Evolutionary conservation across 2,797 vertebrate genomes (phyloP), one percentile per base, ranked within the genome.

Genomic region (Tragopan temminckii): DNA sequence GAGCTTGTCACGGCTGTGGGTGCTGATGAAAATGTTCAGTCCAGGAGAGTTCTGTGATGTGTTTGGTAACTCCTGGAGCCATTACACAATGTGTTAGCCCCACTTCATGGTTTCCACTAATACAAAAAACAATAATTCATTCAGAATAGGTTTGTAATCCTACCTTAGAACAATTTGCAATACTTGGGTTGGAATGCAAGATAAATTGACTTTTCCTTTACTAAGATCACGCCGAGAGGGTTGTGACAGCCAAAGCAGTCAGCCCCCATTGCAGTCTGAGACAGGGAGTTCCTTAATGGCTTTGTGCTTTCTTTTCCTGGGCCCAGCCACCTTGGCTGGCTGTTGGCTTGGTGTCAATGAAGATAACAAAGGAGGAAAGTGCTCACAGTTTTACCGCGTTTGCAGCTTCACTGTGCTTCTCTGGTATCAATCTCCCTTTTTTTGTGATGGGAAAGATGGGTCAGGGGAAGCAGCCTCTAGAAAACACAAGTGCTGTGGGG

Each of bases 311-410:
- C 16, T 52, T 74, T 74, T n/a, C 13, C 14, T 33, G 38, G 53
- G 48, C 64, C 78, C 35, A 33, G 72, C 61, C 52, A 20, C 27
- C 46, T 64, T 33, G 29, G 53, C 35, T 55, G 7, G 40, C 66
- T 71, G 0, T 33, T 24, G 70, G n/a, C 16, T 17, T 76, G 69
- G 52, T n/a, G 48, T 80, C 48, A 25, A 2, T 29, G 38, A 45
- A 50, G 58, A 2, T 9, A 36, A 38, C 21, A 18, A 31, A 55
- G 43, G 48, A 59, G 55, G 17, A 18, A 46, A 24, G 52, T 3
- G 38, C 27, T 89, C 7, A 0, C 31, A 12, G 0, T 63, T 13
- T 78, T 52, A n/a, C 18, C 0, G 0, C 3, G 13, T 31, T 70
- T 52, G 35, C 46, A 6, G 17, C n/a, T 43, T 20, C 69, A 52